These are phyloP conservation scores for Liodrosophila aerea DNA, from an alignment of 2,888 invertebrate genomes.

Conservation along the genomic window DNA sequence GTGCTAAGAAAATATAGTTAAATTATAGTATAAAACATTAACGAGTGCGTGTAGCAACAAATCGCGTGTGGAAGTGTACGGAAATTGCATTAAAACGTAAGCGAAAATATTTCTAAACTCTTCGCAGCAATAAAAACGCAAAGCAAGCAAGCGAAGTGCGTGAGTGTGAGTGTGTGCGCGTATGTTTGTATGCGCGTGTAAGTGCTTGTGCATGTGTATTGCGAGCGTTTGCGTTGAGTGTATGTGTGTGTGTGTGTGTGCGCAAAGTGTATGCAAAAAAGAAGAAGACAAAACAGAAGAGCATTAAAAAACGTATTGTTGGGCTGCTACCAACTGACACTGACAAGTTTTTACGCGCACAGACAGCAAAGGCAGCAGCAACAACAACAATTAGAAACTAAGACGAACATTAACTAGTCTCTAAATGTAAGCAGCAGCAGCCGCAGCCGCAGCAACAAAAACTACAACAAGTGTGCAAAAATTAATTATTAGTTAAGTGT, in stretches of 20 bases:
- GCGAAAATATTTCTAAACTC: conserved; percentile 60
- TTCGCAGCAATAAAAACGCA: conserved; percentile 62
- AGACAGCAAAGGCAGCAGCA: conserved; percentile 33
- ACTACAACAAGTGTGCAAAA: conserved; percentile 73
- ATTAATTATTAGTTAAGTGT: conserved; percentile 76
- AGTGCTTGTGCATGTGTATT: conserved; percentile 49
- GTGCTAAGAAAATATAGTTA: conserved; percentile 56
- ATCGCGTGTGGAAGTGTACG: conserved; percentile 41
- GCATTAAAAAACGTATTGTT: conserved; percentile 67
- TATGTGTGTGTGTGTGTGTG: conserved; percentile 61
- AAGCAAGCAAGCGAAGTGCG: conserved; percentile 68
- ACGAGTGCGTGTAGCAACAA: conserved; percentile 47
- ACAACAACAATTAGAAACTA: conserved; percentile 27
- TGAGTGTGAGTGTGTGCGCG: conserved; percentile 41
- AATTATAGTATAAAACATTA: conserved; percentile 66
- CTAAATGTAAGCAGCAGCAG: conserved; percentile 62
- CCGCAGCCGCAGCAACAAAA: conserved; percentile 36
- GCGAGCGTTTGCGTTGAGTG: conserved; percentile 24
- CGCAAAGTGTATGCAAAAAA: conserved; percentile 78
- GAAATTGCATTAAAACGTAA: conserved; percentile 7
- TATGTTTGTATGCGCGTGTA: conserved; percentile 38
- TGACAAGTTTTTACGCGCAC: conserved; percentile 64
- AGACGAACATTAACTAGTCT: conserved; percentile 27
- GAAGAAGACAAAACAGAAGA: conserved; percentile 71
- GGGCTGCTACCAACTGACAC: conserved; percentile 28